Conservation (phyloP, 2,113 vertebrate genomes). For the Ellobius talpinus region DNA sequence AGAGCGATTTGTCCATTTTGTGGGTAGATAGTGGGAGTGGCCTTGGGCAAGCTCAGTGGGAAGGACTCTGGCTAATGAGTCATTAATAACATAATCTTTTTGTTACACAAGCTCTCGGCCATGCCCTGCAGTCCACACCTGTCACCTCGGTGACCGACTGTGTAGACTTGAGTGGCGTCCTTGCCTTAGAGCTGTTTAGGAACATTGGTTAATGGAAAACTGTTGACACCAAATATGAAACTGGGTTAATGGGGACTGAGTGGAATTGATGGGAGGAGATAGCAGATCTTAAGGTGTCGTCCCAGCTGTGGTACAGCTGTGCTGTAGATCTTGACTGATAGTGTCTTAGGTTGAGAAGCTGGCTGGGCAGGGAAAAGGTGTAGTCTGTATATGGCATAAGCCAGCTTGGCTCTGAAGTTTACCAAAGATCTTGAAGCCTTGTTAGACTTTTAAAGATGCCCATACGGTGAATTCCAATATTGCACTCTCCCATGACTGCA, state of each 20-base stretch:
- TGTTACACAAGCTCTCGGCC: not conserved
- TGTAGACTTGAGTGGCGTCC: not conserved
- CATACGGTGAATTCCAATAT: constrained; percentile 5
- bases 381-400: constrained; percentile 49
- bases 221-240: constrained; percentile 8
- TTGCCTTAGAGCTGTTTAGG: not conserved
- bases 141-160: not conserved
- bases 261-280: constrained; percentile 37
- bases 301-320: not conserved
- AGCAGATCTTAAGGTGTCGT: constrained; percentile 34
- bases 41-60: not conserved
- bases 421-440: constrained; percentile 34
- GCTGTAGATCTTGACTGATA: not conserved
- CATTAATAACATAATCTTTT: constrained; percentile 32
- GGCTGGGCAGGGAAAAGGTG: constrained; percentile 43
- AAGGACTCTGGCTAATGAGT: not conserved
- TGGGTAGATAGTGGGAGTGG: not conserved
- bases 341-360: constrained; percentile 52
- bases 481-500: not conserved
- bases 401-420: constrained; percentile 47
- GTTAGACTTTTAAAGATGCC: not conserved
- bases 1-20: constrained; percentile 1
- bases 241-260: not conserved
- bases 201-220: constrained; percentile 13
- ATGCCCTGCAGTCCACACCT: not conserved